Conservation (phyloP, 2,797 vertebrate genomes). For the Gallinago stenura region DNA sequence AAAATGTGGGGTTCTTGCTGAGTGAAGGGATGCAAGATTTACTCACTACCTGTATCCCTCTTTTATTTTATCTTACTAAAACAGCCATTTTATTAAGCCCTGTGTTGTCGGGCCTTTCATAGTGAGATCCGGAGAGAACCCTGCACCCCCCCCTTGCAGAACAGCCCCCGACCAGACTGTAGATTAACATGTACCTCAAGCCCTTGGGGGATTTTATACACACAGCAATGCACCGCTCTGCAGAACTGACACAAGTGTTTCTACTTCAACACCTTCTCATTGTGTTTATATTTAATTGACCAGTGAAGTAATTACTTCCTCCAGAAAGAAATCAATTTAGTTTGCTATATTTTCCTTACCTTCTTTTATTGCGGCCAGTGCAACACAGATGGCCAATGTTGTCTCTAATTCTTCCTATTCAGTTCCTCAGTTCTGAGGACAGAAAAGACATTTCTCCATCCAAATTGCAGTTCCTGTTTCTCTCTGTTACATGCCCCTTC, state of each 20-base stretch:
- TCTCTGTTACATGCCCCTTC: not conserved
- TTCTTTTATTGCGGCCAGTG: not conserved
- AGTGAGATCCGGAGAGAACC: not conserved
- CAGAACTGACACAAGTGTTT: not conserved
- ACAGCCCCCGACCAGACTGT: not conserved
- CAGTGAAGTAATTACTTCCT: conserved; percentile 46
- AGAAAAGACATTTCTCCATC: not conserved
- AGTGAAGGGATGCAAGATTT: fast-evolving
- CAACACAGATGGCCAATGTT: not conserved
- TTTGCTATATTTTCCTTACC: not conserved
- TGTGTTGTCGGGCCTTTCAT: not conserved
- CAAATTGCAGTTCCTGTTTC: not conserved
- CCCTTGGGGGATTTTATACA: not conserved
- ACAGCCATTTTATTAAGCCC: not conserved
- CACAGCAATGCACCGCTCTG: not conserved
- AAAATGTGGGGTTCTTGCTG: fast-evolving
- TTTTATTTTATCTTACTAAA: not conserved
- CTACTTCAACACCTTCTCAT: conserved; percentile 28
- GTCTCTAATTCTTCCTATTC: conserved; percentile 5
- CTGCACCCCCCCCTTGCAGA: fast-evolving
- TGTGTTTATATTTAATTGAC: conserved; percentile 61
- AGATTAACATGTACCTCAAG: fast-evolving
- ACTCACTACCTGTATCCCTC: not conserved
- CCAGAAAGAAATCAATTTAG: conserved; percentile 59
- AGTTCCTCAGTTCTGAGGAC: not conserved